phyloP scores from a whole-genome alignment of 2,888 invertebrate genomes.

The Meiosimyza platycephala region DNA sequence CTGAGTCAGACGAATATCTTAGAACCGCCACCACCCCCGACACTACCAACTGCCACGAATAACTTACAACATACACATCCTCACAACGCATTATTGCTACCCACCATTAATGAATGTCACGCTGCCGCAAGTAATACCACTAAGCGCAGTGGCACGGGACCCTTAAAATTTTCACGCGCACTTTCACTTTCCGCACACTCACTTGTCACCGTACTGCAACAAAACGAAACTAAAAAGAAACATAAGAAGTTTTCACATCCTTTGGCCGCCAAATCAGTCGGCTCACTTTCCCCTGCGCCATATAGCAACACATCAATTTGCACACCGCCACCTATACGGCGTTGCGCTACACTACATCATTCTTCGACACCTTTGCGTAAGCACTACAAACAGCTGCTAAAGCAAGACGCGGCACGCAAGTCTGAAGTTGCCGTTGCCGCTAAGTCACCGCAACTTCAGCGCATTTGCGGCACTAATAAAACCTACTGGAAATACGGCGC shows the following conservation, averaged over 20 bases:
- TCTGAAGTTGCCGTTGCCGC: conserved; percentile 10
- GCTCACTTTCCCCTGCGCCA: conserved; percentile 56
- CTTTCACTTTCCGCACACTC: conserved; percentile 62
- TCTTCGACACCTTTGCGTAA: conserved; percentile 26
- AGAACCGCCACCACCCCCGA: conserved; percentile 53
- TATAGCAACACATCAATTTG: conserved; percentile 60
- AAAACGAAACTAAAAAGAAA: conserved; percentile 30
- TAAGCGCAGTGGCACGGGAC: conserved; percentile 36
- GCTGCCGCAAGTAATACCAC: conserved; percentile 31
- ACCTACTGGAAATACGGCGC: conserved; percentile 63
- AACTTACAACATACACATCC: conserved; percentile 54
- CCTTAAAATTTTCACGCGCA: conserved; percentile 58
- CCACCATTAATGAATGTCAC: conserved; percentile 63
- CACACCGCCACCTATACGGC: conserved; percentile 63
- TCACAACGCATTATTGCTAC: conserved; percentile 61
- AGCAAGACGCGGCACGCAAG: conserved; percentile 26
- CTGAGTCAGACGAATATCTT: conserved; percentile 63
- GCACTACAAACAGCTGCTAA: conserved; percentile 26
- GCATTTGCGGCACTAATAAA: conserved; percentile 60
- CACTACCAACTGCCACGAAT: conserved; percentile 39
- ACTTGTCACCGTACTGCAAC: conserved; percentile 40
- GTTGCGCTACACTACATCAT: conserved; percentile 63
- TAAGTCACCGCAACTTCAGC: conserved; percentile 49
- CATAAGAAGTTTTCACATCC: neutral
- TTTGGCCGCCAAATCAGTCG: conserved; percentile 52